Evolutionary conservation across 2,888 invertebrate genomes (phyloP), one percentile per base, ranked within the genome.

Genomic region (Sesamia inferens): DNA sequence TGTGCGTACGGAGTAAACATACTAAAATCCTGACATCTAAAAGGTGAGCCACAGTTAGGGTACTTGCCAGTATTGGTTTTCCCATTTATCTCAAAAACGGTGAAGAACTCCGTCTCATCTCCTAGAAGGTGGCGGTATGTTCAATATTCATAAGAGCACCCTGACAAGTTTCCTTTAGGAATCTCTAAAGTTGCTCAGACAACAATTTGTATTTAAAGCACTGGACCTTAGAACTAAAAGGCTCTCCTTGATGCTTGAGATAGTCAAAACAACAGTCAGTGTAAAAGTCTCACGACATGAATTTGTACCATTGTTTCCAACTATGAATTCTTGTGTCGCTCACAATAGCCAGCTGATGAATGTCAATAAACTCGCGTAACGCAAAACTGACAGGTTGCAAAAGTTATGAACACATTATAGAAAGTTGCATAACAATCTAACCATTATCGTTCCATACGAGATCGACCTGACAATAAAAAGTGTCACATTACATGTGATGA

Each of bases 341-440:
- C 51, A 62, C 83, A 72, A 68, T 72, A 68, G 68, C 63, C 79
- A 59, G 44, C 62, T 73, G 48, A 81, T 84, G 54, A 71, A 68
- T 58, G 76, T 62, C 74, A 83, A 83, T 74, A 70, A 70, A 74
- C 74, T 55, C 48, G 11, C 24, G 31, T 44, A 81, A 51, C 24
- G 55, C 64, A 69, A 78, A 61, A 22, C 42, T 73, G 24, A 44
- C 31, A 67, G 24, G 69, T 74, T 64, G 54, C 75, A 31, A 80
- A 79, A 73, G 68, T 63, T 75, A 62, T 74, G 47, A 68, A 83
- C 68, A 68, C 24, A 63, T 68, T 69, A 39, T 58, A 65, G 48
- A 71, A 58, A 68, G 39, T 84, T 73, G n/a, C 62, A 54, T 64
- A 70, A 73, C 68, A 71, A 66, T 48, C 47, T 13, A 62, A 22